Conservation (phyloP, 2,888 invertebrate species). For the Cephus pulcher region DNA sequence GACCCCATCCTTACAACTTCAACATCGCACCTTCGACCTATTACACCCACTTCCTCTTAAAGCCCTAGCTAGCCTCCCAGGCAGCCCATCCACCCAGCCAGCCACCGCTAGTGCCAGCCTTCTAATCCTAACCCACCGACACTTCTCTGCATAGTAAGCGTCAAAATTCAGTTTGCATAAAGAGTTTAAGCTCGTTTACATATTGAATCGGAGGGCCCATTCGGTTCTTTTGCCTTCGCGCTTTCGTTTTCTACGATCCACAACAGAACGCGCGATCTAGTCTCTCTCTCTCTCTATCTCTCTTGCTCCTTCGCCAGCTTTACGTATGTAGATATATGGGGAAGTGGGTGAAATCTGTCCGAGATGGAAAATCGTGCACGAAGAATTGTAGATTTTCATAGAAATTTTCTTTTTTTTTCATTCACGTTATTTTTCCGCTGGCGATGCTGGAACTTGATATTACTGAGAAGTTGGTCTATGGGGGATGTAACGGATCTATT, state of each 20-base stretch:
- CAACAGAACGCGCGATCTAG: too few species aligned
- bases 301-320: neutral
- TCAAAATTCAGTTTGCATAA: constrained; percentile 45
- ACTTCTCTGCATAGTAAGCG: constrained; percentile 19
- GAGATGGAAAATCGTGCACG: too few species aligned
- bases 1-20: neutral
- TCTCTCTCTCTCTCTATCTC: neutral
- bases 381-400: too few species aligned
- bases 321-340: too few species aligned
- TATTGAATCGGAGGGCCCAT: constrained; percentile 35
- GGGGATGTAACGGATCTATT: neutral
- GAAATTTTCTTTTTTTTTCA: too few species aligned
- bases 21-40: constrained; percentile 4
- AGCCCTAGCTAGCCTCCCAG: neutral
- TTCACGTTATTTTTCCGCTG: too few species aligned
- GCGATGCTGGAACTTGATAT: too few species aligned
- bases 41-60: neutral
- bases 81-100: too few species aligned
- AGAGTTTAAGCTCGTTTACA: constrained; percentile 48
- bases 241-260: neutral
- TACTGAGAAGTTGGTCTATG: too few species aligned
- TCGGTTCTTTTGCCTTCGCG: neutral
- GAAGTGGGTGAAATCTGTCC: too few species aligned
- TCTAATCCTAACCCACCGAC: neutral
- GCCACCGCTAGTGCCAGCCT: constrained; percentile 4